These are phyloP conservation scores for Tenebrosternarchus preto DNA, from an alignment of 2,113 vertebrate genomes.

Conservation along the genomic window DNA sequence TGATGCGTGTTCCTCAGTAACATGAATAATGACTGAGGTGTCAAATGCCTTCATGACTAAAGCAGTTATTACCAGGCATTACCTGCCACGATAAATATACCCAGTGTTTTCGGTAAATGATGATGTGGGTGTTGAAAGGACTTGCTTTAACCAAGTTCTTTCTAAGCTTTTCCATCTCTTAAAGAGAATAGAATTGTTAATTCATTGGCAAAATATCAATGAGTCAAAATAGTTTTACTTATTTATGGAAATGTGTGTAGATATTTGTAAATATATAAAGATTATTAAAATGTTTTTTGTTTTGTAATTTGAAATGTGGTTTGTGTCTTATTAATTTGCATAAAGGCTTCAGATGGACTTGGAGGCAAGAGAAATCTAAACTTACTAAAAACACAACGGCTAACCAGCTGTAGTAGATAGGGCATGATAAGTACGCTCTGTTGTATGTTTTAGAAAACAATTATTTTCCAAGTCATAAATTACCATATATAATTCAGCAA, in stretches of 20 bases:
- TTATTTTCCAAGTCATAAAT: too few relatives aligned
- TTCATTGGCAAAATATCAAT: conserved; percentile 17
- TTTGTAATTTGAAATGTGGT: conserved; percentile 55
- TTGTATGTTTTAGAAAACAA: too few relatives aligned
- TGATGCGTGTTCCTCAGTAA: conserved; percentile 11
- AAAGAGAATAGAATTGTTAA: conserved; percentile 41
- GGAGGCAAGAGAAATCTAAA: too few relatives aligned
- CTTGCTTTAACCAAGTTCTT: conserved; percentile 32
- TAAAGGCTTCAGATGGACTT: neutral
- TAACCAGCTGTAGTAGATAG: too few relatives aligned
- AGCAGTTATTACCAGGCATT: conserved; percentile 19
- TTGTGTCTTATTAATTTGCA: conserved; percentile 44
- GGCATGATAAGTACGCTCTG: neutral
- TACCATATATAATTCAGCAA: too few relatives aligned
- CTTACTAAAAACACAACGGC: too few relatives aligned
- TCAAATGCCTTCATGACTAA: conserved; percentile 43
- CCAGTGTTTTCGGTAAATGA: conserved; percentile 1
- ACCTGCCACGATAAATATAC: conserved; percentile 30
- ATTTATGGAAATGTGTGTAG: conserved; percentile 76
- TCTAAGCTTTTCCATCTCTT: conserved; percentile 28
- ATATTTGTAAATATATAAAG: conserved; percentile 78
- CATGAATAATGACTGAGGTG: conserved; percentile 7
- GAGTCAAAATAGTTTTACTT: conserved; percentile 53
- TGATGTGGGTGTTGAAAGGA: conserved; percentile 51
- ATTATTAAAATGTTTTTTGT: conserved; percentile 76